Base-by-base conservation (phyloP, 64 coral and sea anemone genomes). In the Dendrophyllia cribrosa region DNA sequence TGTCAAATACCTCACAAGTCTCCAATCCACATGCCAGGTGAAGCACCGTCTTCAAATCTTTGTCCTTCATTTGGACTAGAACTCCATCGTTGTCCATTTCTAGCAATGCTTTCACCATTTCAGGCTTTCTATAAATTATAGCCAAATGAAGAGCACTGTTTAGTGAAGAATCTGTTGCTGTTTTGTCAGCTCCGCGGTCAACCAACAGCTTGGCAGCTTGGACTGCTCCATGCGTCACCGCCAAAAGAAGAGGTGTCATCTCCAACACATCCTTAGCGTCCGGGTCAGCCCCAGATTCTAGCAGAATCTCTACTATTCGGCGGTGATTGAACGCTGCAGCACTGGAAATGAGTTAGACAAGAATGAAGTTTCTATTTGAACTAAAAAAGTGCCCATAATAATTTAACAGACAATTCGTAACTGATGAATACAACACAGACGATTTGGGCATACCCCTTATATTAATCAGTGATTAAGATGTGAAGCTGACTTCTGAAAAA, bases 271-370 rank as follows among this genome's bases (percentile, higher is more conserved):
- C 81, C 1, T 10, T 22, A 24, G 70, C 34, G 24, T 83, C 90
- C 0, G 50, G 48, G 11, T 84, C 60, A 4, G 90, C 90, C 10
- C 90, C 90, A 46, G 56, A 85, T 3, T 84, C 79, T 12, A 92
- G 58, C 3, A 92, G 59, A 49, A 92, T 56, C 58, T 92, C 60
- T 7, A 92, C 48, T 12, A 66, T 83, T 15, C 25, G 56, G 13
- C 43, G 1, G 19, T 92, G 24, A 74, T 86, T 86, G 14, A 82
- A 65, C 46, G 34, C 25, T 64, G 78, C 78, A 16, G 78, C 78
- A 64, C 78, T 82, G 34, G 58, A 26, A 45, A 44, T 13, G 25
- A 44, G 45, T 13, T 72, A 23, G 25, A 9, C 55, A 13, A 9
- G 55, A 9, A 10, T 56, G 5, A n/a, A n/a, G n/a, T n/a, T n/a